Base-by-base conservation (phyloP, 2,797 vertebrate genomes). In the Pyrocephalus nanus region DNA sequence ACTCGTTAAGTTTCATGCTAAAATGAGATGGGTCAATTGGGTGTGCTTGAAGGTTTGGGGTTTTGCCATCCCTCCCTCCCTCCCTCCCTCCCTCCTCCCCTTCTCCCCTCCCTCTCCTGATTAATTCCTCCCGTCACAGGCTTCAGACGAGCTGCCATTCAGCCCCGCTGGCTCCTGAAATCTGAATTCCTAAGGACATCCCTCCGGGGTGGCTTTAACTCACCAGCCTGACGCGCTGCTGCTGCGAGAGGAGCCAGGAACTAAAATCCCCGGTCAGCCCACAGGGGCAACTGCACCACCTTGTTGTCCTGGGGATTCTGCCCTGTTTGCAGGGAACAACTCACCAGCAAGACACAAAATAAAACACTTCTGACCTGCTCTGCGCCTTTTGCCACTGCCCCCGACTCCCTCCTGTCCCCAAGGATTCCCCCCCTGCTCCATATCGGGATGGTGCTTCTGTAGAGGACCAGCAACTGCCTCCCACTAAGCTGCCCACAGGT, bases 11-110 rank as follows among this genome's bases (percentile, higher is more conserved):
- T 96, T 97, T 95, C 97, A 84, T 65, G 95, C 96, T 79, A 84
- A 69, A 91, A 96, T 72, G 96, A 97, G 96, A 98, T 92, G 96
- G 98, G 97, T 97, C 97, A 86, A 88, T 80, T 71, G 97, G 98
- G 98, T 96, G 97, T 97, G 97, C 92, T 94, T 88, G 80, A 94
- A 95, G 87, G 90, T 93, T 94, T 93, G 95, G 65, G 82, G 32
- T 51, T 92, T 96, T 96, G 93, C 95, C 90, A 92, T 92, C 57
- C 57, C 75, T 95, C 84, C 66, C 34, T 92, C 51, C 51, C 74
- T 95, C 86, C 42, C 36, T 40, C 12, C 69, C n/a, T 86, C 51
- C 47, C 61, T 64, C 50, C 45, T 27, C 88, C 86, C 45, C 94
- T 78, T 47, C 92, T 92, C 85, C 92, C 57, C 96, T 89, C 66